Base-by-base conservation (phyloP, 2,113 vertebrate species). In the Prunella fulvescens region DNA sequence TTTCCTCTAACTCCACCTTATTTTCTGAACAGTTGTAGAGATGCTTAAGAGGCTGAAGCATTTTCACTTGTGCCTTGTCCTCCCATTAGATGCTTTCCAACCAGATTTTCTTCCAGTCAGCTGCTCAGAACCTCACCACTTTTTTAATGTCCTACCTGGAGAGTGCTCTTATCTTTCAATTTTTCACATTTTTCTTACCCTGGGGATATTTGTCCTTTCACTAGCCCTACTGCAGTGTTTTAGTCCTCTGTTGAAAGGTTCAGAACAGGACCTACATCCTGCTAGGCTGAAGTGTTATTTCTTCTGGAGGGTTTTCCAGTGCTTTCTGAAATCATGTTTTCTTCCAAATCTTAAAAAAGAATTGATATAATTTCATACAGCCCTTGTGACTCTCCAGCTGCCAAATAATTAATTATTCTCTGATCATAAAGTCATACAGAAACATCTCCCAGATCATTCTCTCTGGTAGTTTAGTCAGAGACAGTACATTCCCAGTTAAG, bases 241-340 rank as follows among this genome's bases (percentile, higher is more conserved):
- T 39, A 39, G 26, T 79, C 23, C 51, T 53, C 25, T 31, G 14
- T 40, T 8, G 19, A 39, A 42, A 48, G n/a, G 19, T 60, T 48
- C 19, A 78, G 50, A 74, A 11, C 28, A 72, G 58, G 4, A 67
- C 5, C 6, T 12, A 7, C 28, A n/a, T 22, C 20, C 54, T 58
- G 40, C 25, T 22, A 44, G 19, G 47, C 51, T 73, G 40, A 39
- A 47, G 24, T 1, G 3, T 39, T 47, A 16, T 17, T 28, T 12
- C 37, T 85, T 66, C 70, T 42, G 20, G 33, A 45, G 22, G n/a
- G 15, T 39, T 77, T 89, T 88, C 45, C 23, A 24, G 42, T 31
- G 29, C 0, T 0, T 83, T 44, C n/a, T n/a, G n/a, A n/a, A n/a
- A 4, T 8, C 13, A 2, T 10, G 4, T 50, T 78, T 84, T 50